Percentiles rank a stretch among this genome's conserved stretches.
phyloP scores from a whole-genome alignment of 1,140 invertebrate genomes.

The Drosophila malerkotliana region DNA sequence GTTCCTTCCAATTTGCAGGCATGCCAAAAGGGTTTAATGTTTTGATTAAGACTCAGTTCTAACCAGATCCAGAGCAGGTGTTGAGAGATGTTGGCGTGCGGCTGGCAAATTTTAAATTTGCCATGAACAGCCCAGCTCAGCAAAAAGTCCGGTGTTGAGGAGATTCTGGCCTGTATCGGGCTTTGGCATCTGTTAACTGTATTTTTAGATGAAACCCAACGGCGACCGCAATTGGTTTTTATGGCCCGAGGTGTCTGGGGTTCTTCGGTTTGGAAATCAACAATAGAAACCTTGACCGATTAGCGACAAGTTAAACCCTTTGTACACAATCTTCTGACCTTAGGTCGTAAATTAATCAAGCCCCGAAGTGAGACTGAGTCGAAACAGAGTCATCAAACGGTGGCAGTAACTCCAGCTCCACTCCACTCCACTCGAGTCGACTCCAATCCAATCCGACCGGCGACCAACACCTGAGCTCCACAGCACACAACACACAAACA shows the following conservation, averaged over 20 bases:
- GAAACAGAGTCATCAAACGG: slow-evolving; percentile 77
- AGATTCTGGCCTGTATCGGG: slow-evolving; percentile 36
- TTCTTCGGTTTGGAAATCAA: slow-evolving; percentile 12
- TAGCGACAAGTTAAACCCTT: slow-evolving; percentile 66
- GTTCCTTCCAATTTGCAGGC: slow-evolving; percentile 39
- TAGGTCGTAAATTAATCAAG: slow-evolving; percentile 78
- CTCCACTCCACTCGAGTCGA: slow-evolving; percentile 17
- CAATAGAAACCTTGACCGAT: slow-evolving; percentile 66
- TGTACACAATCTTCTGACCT: slow-evolving; percentile 59
- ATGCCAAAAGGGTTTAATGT: slow-evolving; percentile 77
- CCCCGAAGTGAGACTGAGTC: slow-evolving; percentile 48
- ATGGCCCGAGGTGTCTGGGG: slow-evolving; percentile 23
- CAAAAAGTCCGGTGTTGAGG: background rate
- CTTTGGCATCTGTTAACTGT: slow-evolving; percentile 57
- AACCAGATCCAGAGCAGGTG: slow-evolving; percentile 52
- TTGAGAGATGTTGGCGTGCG: slow-evolving; percentile 43
- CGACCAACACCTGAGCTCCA: slow-evolving; percentile 65
- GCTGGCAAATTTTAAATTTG: slow-evolving; percentile 65
- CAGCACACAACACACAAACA: slow-evolving; percentile 59
- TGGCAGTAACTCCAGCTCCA: slow-evolving; percentile 41
- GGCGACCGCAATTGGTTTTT: slow-evolving; percentile 33
- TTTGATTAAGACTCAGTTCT: slow-evolving; percentile 68
- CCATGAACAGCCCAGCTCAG: slow-evolving; percentile 58
- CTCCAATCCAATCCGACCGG: slow-evolving; percentile 14
- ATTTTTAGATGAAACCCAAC: slow-evolving; percentile 37